Conservation (phyloP, 1,140 invertebrate genomes). For the Anastrepha ludens region DNA sequence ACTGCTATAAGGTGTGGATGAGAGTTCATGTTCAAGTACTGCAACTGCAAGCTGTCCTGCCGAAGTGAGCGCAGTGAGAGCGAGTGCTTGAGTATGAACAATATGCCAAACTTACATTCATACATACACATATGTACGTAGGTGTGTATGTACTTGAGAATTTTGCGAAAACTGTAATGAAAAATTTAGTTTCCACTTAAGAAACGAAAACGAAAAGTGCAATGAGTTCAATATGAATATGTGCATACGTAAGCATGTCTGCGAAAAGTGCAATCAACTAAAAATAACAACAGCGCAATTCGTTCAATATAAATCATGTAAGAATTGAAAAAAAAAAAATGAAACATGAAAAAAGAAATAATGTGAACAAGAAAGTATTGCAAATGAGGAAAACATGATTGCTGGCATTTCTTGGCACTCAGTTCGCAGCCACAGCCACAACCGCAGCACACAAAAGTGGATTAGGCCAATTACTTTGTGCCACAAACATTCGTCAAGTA, state of each 20-base stretch:
- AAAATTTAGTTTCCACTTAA: neutral
- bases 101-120: neutral
- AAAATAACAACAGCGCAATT: slow-evolving; percentile 32
- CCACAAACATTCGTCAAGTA: slow-evolving; percentile 7
- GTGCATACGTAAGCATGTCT: neutral
- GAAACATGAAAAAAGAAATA: neutral
- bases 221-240: neutral
- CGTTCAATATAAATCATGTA: slow-evolving; percentile 47
- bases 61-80: neutral
- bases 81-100: neutral
- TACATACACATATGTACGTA: neutral
- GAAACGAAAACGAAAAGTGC: neutral
- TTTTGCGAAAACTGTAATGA: slow-evolving; percentile 1
- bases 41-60: neutral
- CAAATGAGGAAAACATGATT: neutral
- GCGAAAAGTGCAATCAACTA: slow-evolving; percentile 39
- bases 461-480: slow-evolving; percentile 50
- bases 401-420: neutral
- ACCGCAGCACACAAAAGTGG: slow-evolving; percentile 32
- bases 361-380: neutral
- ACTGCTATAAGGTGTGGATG: neutral
- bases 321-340: neutral
- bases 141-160: neutral
- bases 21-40: neutral
- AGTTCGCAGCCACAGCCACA: neutral